Evolutionary conservation across 2,113 vertebrate genomes (phyloP).

Genomic region (Puntigrus tetrazona): DNA sequence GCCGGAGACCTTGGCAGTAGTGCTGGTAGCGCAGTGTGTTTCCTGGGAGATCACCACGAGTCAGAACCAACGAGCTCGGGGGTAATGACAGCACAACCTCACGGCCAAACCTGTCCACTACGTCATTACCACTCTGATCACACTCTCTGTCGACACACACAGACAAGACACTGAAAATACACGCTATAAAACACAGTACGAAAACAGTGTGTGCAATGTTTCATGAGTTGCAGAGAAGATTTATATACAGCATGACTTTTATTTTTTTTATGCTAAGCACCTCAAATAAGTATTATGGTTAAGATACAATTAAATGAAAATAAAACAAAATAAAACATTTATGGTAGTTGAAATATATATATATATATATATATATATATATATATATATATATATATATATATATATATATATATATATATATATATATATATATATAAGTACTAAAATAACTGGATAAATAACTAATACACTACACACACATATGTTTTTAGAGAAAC

Average conservation of each 20-base stretch:
- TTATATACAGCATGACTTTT: not conserved
- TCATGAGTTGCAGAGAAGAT: not conserved
- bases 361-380: too few species aligned
- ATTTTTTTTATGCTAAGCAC: not conserved
- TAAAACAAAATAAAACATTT: too few species aligned
- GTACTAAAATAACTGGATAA: not conserved
- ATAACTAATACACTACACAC: too few species aligned
- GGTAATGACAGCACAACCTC: conserved; percentile 88
- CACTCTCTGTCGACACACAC: conserved; percentile 75
- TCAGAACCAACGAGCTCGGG: conserved; percentile 81
- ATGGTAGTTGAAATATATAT: not conserved
- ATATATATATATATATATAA: too few species aligned
- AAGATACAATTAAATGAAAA: too few species aligned
- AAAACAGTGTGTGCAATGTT: not conserved
- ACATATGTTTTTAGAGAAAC: too few species aligned
- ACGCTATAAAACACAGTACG: not conserved
- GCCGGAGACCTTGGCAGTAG: conserved; percentile 86
- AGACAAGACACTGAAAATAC: not conserved
- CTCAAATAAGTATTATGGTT: not conserved
- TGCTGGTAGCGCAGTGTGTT: conserved; percentile 93
- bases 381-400: too few species aligned
- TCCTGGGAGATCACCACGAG: conserved; percentile 93
- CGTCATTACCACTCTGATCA: conserved; percentile 85
- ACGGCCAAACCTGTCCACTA: conserved; percentile 87
- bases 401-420: too few species aligned